Percentiles rank a stretch among this genome's conserved stretches.
Conservation (phyloP, 2,113 vertebrate species). For the Corvus hawaiiensis region DNA sequence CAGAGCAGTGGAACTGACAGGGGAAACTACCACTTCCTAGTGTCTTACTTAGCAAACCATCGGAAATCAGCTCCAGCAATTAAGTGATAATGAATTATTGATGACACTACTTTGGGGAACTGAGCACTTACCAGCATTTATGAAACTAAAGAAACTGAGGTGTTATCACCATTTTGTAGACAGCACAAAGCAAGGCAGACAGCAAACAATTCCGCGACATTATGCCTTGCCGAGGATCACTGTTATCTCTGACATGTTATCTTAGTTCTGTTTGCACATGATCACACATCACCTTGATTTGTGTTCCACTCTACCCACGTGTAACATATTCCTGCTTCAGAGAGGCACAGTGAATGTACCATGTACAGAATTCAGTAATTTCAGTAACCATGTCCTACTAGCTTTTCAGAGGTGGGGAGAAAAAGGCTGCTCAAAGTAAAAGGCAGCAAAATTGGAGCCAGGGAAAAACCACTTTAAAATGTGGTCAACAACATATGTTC, state of each 20-base stretch:
- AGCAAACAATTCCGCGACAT: not conserved
- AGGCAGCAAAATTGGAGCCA: not conserved
- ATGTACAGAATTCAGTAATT: not conserved
- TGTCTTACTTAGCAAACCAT: not conserved
- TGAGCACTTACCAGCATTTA: not conserved
- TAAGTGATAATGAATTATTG: conserved; percentile 29
- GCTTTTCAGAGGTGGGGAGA: not conserved
- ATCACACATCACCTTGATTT: not conserved
- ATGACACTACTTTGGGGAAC: not conserved
- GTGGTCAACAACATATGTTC: not conserved
- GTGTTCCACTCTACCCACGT: not conserved
- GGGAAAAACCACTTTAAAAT: not conserved
- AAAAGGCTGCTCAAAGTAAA: not conserved
- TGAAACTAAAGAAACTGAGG: not conserved
- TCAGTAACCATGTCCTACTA: not conserved
- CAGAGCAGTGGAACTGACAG: not conserved
- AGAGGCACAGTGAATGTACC: not conserved
- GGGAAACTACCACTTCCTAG: not conserved
- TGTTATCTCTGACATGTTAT: not conserved
- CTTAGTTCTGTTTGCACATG: not conserved
- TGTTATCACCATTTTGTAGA: not conserved
- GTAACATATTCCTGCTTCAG: not conserved
- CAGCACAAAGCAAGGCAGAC: not conserved
- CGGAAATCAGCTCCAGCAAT: conserved; percentile 9
- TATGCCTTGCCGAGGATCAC: not conserved